A percentile compares a stretch with the other conserved stretches of the same genome.
Evolutionary conservation across 2,888 invertebrate species (phyloP).

Genomic region (Orchesellides sinensis): DNA sequence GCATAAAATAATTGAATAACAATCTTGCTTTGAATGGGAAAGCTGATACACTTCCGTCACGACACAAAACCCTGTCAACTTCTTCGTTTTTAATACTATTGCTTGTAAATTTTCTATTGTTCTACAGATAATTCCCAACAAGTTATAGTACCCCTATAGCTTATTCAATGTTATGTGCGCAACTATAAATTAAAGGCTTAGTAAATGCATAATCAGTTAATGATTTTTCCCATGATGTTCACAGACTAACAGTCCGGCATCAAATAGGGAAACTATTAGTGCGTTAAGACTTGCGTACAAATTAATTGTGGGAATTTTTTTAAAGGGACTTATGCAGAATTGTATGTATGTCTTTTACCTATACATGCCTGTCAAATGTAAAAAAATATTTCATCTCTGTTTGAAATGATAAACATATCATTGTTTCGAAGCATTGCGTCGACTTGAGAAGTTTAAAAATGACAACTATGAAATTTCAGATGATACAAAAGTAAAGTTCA

Average conservation of each 20-base stretch:
- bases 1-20: not conserved
- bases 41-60: conserved; percentile 19
- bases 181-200: not conserved
- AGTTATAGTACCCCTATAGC: not conserved
- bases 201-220: not conserved
- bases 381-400: not conserved
- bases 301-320: conserved; percentile 36
- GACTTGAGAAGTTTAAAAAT: conserved; percentile 15
- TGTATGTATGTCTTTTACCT: too few relatives aligned
- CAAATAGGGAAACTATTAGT: not conserved
- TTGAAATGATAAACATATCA: not conserved
- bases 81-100: not conserved
- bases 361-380: not conserved
- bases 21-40: not conserved
- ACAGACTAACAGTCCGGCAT: not conserved
- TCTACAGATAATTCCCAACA: not conserved
- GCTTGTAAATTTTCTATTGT: not conserved
- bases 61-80: not conserved
- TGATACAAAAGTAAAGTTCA: too few relatives aligned
- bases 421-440: not conserved
- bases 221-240: not conserved
- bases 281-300: not conserved
- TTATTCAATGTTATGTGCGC: not conserved
- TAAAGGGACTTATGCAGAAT: not conserved
- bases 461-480: not conserved